These are phyloP conservation scores for Cariama cristata DNA, from an alignment of 2,113 vertebrate genomes.

Conservation along the genomic window DNA sequence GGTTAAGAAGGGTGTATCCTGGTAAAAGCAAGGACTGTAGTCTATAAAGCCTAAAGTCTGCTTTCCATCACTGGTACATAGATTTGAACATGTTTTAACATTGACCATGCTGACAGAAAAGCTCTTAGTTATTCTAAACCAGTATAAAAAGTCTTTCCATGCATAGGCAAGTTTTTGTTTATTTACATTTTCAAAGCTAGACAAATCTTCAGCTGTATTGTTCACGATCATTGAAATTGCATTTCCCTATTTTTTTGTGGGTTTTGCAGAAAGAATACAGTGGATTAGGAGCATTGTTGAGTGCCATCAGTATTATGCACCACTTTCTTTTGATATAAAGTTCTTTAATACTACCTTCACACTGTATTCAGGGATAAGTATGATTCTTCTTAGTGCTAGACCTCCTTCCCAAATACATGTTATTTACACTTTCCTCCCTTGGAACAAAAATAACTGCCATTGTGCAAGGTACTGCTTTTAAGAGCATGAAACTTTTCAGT, in stretches of 20 bases:
- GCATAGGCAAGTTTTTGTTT: conserved; percentile 36
- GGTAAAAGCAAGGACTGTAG: not conserved
- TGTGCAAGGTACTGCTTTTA: not conserved
- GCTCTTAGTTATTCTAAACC: not conserved
- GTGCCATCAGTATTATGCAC: conserved; percentile 17
- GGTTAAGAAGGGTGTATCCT: not conserved
- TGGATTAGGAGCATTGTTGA: conserved; percentile 53
- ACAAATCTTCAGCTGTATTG: not conserved
- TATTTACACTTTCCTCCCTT: not conserved
- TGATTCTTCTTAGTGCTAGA: not conserved
- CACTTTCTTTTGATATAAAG: conserved; percentile 40
- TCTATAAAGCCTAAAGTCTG: not conserved
- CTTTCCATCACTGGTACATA: not conserved
- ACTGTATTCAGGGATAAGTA: not conserved
- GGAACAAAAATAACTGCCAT: not conserved
- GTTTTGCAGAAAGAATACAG: conserved; percentile 57
- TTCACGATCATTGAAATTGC: conserved; percentile 21
- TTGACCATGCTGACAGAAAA: not conserved
- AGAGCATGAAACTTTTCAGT: not conserved
- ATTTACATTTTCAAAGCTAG: conserved; percentile 45
- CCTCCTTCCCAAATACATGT: not conserved
- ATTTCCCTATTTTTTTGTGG: conserved; percentile 49
- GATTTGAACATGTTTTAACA: not conserved
- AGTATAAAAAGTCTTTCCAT: not conserved
- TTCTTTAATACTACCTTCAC: conserved; percentile 51